phyloP scores from a whole-genome alignment of 1,140 invertebrate species.

The Cardiocondyla obscurior region DNA sequence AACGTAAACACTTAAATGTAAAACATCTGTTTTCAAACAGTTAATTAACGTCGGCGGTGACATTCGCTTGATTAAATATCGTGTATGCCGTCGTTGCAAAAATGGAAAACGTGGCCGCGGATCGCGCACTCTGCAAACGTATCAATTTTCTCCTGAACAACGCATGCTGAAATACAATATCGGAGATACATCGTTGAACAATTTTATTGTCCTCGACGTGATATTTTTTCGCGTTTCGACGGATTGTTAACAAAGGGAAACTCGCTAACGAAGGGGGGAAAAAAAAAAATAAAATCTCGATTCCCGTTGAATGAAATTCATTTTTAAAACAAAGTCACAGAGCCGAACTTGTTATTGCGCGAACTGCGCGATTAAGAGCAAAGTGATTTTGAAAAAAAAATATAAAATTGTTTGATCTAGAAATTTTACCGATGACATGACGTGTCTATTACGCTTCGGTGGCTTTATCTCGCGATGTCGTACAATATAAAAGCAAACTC shows the following conservation, averaged over 20 bases:
- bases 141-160: background rate
- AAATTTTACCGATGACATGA: background rate
- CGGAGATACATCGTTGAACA: too few relatives aligned
- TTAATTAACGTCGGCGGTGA: background rate
- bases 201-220: too few relatives aligned
- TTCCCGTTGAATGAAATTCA: background rate
- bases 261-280: too few relatives aligned
- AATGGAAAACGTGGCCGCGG: background rate
- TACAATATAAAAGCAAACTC: conserved; percentile 10
- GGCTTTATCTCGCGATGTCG: background rate
- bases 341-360: background rate
- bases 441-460: conserved; percentile 16
- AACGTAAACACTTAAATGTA: background rate
- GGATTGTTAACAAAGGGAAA: too few relatives aligned
- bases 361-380: background rate
- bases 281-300: too few relatives aligned
- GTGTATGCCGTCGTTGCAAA: background rate
- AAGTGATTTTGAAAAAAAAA: background rate
- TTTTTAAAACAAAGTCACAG: background rate
- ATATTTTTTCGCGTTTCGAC: too few relatives aligned
- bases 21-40: background rate
- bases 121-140: background rate
- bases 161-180: too few relatives aligned
- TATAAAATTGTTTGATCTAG: background rate
- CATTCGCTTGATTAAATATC: conserved; percentile 8